These are phyloP conservation scores for Setipinna tenuifilis DNA, from an alignment of 2,797 vertebrate species.

Conservation along the genomic window DNA sequence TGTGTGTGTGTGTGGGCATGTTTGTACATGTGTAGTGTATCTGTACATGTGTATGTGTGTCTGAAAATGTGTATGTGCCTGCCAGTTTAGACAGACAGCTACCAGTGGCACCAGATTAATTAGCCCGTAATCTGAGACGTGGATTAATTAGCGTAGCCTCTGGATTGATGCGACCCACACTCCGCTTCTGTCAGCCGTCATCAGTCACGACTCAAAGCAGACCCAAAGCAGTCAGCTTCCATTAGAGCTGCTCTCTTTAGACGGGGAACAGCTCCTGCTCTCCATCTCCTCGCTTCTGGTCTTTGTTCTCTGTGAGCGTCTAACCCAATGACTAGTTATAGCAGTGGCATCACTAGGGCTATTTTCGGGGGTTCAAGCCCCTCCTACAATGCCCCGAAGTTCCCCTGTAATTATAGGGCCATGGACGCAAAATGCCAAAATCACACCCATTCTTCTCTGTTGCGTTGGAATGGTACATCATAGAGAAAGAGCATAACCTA, in stretches of 20 bases:
- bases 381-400: too few species aligned
- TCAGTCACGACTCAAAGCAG: conserved; percentile 58
- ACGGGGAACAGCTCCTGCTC: background rate
- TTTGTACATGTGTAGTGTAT: background rate
- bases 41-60: background rate
- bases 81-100: conserved; percentile 55
- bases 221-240: conserved; percentile 37
- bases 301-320: background rate
- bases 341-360: too few species aligned
- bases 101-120: conserved; percentile 70
- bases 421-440: too few species aligned
- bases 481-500: too few species aligned
- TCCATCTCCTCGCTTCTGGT: background rate
- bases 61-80: conserved; percentile 31
- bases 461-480: too few species aligned
- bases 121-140: conserved; percentile 65
- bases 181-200: conserved; percentile 53
- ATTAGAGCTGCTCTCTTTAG: conserved; percentile 24
- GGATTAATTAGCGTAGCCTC: conserved; percentile 66
- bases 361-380: too few species aligned
- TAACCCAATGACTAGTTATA: background rate
- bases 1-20: background rate
- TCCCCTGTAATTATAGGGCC: too few species aligned
- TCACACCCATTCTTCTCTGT: too few species aligned
- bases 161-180: conserved; percentile 61